Percentiles rank a stretch among this genome's conserved stretches.
These are phyloP conservation scores for Microcebus griseorufus DNA, from an alignment of 2,113 vertebrate species.

Conservation along the genomic window DNA sequence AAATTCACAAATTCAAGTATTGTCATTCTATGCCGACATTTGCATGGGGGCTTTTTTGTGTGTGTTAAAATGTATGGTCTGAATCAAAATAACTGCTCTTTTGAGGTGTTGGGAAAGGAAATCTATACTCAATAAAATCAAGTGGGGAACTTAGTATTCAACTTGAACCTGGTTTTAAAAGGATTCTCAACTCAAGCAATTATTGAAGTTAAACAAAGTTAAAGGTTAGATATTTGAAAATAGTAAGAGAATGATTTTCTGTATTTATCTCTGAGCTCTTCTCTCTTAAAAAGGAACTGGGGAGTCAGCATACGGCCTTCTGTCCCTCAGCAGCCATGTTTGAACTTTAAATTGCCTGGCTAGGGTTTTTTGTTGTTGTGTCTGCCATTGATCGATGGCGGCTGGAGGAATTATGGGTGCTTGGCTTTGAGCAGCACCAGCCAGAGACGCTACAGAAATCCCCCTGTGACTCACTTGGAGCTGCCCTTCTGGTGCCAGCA, in stretches of 20 bases:
- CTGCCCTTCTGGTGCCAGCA: not conserved
- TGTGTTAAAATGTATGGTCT: not conserved
- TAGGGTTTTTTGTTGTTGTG: not conserved
- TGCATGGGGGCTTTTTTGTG: not conserved
- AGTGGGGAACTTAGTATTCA: conserved; percentile 22
- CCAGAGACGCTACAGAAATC: not conserved
- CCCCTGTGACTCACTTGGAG: not conserved
- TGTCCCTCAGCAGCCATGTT: not conserved
- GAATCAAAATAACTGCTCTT: conserved; percentile 41
- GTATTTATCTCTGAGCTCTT: conserved; percentile 22
- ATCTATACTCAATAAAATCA: conserved; percentile 47
- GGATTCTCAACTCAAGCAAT: conserved; percentile 5
- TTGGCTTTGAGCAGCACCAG: not conserved
- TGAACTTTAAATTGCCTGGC: not conserved
- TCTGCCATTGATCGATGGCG: not conserved
- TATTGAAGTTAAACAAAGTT: conserved; percentile 46
- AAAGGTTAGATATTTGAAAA: conserved; percentile 61
- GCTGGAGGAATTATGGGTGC: not conserved
- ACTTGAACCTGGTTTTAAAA: conserved; percentile 47
- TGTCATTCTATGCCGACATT: conserved; percentile 1
- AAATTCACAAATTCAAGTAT: conserved; percentile 19
- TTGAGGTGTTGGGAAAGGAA: not conserved
- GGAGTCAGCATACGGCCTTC: not conserved
- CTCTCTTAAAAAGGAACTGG: not conserved
- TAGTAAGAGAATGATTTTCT: conserved; percentile 50